Evolutionary conservation across 2,113 vertebrate genomes (phyloP), one percentile per base, ranked within the genome.

Genomic region (Potamarius usumacintae): DNA sequence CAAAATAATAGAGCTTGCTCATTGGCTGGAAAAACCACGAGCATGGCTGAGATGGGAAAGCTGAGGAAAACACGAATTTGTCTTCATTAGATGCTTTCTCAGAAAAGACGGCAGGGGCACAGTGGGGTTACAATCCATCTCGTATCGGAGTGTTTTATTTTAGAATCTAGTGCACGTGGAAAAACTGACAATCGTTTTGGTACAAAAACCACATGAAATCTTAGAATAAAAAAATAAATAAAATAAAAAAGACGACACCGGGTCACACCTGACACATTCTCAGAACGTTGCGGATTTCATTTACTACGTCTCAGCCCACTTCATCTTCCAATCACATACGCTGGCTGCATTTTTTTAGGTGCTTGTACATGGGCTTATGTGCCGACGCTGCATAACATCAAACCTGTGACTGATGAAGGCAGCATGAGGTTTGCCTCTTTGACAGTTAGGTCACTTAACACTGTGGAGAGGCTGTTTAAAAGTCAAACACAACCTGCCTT

Each of bases 41-140:
- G 88, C 90, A 71, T 14, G 78, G 60, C 86, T 67, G 76, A 57
- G 7, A 34, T 81, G 55, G 34, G 90, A 85, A 83, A 90, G 15
- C 60, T 74, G 50, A 89, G 85, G 77, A 88, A 87, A 90, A 92
- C 71, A 92, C 11, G 81, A 76, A 94, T 95, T 92, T 94, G 92
- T 95, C 93, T 94, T 94, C 90, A 93, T 95, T 93, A 92, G 90
- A 65, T 74, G 62, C 89, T 82, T 78, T 80, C 83, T 85, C 18
- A 88, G 82, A 60, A 87, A 87, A 90, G 89, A 90, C 57, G 52
- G 85, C 74, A 53, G 90, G 90, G 86, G 63, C 86, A 76, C 84
- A 85, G 57, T n/a, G 42, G 86, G 63, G 81, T 84, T 82, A 87
- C 82, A 90, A 82, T 87, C 62, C 86, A 88, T 91, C n/a, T 17